Conservation (phyloP, 2,797 vertebrate species). For the Takifugu ocellatus region DNA sequence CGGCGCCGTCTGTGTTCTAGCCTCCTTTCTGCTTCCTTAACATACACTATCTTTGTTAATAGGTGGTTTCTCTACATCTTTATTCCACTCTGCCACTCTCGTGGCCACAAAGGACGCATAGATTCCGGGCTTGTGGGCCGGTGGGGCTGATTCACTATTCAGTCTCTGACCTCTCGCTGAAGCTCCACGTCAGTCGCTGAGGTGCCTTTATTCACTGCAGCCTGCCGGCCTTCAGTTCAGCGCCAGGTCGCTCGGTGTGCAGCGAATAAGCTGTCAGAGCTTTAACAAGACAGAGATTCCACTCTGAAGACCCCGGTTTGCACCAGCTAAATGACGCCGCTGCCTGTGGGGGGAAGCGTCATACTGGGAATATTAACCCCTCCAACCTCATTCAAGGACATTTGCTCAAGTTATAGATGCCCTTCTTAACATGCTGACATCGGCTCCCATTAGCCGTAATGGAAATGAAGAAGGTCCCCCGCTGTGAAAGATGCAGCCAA, state of each 20-base stretch:
- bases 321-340: constrained; percentile 44
- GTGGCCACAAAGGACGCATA: constrained; percentile 23
- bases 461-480: constrained; percentile 17
- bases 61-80: constrained; percentile 5
- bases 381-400: constrained; percentile 51
- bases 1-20: constrained; percentile 28
- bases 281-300: constrained; percentile 54
- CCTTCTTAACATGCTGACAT: constrained; percentile 18
- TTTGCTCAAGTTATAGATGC: constrained; percentile 39
- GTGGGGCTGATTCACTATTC: constrained; percentile 60
- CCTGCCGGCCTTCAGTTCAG: constrained; percentile 50
- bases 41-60: too few species aligned
- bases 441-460: constrained; percentile 14
- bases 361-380: constrained; percentile 52
- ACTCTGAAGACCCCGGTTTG: constrained; percentile 42
- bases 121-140: constrained; percentile 40
- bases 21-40: too few species aligned
- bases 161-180: constrained; percentile 58
- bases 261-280: constrained; percentile 62
- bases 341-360: constrained; percentile 42
- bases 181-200: constrained; percentile 55
- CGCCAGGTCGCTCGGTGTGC: constrained; percentile 43
- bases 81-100: constrained; percentile 31
- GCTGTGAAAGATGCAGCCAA: constrained; percentile 2
- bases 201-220: constrained; percentile 46